phyloP scores from a whole-genome alignment of 2,888 invertebrate species.

The Blomia tropicalis region DNA sequence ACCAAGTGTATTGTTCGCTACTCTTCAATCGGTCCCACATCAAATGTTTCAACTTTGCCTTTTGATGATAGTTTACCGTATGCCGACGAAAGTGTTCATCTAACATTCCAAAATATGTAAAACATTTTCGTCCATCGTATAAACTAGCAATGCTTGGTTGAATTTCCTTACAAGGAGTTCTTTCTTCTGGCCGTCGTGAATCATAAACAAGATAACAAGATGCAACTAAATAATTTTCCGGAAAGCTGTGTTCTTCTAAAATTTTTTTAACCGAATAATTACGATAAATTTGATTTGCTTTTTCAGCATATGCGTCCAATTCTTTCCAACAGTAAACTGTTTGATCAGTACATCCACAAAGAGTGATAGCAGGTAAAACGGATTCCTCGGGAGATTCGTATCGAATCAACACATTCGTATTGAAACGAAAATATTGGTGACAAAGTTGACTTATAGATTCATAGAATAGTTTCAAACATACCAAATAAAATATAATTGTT shows the following conservation, averaged over 20 bases:
- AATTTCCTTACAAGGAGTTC: not conserved
- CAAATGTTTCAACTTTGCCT: not conserved
- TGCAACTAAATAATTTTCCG: not conserved
- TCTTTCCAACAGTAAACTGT: not conserved
- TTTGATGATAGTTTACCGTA: not conserved
- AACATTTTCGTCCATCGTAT: constrained; percentile 7
- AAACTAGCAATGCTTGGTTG: not conserved
- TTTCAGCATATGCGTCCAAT: not conserved
- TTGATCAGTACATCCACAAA: constrained; percentile 10
- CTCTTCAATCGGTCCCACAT: not conserved
- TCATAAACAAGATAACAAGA: not conserved
- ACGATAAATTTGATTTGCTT: not conserved
- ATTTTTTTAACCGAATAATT: not conserved
- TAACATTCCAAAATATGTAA: not conserved
- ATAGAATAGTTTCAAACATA: not conserved
- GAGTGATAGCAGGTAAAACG: constrained; percentile 12
- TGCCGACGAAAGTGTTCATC: not conserved
- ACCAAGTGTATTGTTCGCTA: constrained; percentile 8
- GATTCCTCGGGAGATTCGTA: not conserved
- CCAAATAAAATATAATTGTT: not conserved
- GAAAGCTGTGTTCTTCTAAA: not conserved
- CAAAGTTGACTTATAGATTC: not conserved
- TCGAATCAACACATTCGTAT: constrained; percentile 14
- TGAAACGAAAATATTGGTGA: not conserved
- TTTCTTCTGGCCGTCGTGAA: not conserved